These are phyloP conservation scores for Parambassis ranga DNA, from an alignment of 2,797 vertebrate species.

Conservation along the genomic window DNA sequence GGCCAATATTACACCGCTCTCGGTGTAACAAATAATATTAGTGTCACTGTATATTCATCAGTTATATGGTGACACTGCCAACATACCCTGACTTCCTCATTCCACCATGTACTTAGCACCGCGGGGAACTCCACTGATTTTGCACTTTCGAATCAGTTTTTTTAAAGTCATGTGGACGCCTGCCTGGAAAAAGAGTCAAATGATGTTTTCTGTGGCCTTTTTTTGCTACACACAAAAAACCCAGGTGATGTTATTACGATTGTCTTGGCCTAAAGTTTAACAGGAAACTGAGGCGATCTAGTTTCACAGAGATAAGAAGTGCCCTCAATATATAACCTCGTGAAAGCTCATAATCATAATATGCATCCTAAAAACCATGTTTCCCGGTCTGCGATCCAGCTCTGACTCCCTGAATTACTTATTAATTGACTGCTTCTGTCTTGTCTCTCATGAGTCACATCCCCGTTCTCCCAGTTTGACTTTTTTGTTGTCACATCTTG, in stretches of 20 bases:
- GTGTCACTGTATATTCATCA: no score
- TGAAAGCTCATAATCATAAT: neutral
- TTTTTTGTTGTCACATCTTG: neutral
- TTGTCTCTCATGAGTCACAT: neutral
- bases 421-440: neutral
- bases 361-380: neutral
- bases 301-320: neutral
- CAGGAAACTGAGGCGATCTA: no score
- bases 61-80: neutral
- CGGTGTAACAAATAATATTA: no score
- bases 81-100: neutral
- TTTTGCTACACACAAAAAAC: no score
- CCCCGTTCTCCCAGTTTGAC: neutral
- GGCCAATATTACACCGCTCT: neutral
- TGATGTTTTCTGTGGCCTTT: neutral
- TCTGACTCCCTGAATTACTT: neutral
- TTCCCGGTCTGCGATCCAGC: neutral
- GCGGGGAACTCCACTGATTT: constrained; percentile 8
- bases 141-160: neutral
- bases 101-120: neutral
- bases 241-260: neutral
- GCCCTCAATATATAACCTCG: no score
- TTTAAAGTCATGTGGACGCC: neutral
- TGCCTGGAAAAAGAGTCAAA: neutral
- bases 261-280: neutral